Evolutionary conservation across 2,888 invertebrate genomes (phyloP).

Genomic region (Euproctis similis): DNA sequence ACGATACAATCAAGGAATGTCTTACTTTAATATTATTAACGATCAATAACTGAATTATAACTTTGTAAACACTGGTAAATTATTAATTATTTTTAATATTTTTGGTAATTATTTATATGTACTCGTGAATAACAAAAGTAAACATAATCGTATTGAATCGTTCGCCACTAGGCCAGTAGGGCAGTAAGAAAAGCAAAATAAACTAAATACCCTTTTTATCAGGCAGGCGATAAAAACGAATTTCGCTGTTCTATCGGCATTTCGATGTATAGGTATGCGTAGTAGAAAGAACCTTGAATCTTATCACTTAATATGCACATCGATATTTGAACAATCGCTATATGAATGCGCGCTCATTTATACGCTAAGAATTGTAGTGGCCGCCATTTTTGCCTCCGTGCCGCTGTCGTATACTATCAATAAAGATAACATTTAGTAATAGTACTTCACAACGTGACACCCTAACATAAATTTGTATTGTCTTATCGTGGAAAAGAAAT

Average conservation of each 20-base stretch:
- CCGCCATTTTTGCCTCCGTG: constrained; percentile 51
- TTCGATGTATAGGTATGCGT: constrained; percentile 26
- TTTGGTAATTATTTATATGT: no score
- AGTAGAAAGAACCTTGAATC: constrained; percentile 48
- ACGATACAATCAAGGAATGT: no score
- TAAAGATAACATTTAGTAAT: constrained; percentile 67
- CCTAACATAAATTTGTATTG: constrained; percentile 71
- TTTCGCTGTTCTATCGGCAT: constrained; percentile 29
- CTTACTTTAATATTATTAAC: no score
- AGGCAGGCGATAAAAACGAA: constrained; percentile 30
- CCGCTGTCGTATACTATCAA: constrained; percentile 64
- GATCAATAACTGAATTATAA: no score
- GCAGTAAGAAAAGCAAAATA: constrained; percentile 26
- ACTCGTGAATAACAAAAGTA: constrained; percentile 10
- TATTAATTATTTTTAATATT: no score
- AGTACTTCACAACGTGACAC: constrained; percentile 62
- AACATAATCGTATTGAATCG: neutral
- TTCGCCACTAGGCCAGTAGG: constrained; percentile 24
- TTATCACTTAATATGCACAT: constrained; percentile 55
- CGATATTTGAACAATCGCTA: constrained; percentile 49
- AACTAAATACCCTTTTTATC: constrained; percentile 28
- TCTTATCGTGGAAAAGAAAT: constrained; percentile 62
- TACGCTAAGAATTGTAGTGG: constrained; percentile 29
- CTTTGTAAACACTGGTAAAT: no score
- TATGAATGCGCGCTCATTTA: constrained; percentile 38